phyloP scores from a whole-genome alignment of 1,140 invertebrate species.

The Euschistus heros region DNA sequence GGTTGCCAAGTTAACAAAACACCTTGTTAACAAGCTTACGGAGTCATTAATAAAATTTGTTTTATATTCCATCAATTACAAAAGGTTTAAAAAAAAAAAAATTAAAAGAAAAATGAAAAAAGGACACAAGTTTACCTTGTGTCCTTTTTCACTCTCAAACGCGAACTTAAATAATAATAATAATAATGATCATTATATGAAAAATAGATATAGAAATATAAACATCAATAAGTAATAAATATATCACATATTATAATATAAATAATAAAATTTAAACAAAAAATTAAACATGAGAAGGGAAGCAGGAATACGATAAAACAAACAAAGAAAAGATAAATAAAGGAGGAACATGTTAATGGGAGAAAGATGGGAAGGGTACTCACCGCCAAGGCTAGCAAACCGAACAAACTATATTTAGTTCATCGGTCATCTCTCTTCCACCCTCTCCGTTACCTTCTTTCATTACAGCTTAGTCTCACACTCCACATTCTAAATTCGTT shows the following conservation, averaged over 20 bases:
- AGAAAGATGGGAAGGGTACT: background rate
- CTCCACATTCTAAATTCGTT: too few species aligned
- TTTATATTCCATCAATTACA: constrained; percentile 18
- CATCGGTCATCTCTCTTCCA: too few species aligned
- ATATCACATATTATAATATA: background rate
- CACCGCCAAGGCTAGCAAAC: constrained; percentile 1
- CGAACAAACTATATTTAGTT: constrained; percentile 1
- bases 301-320: background rate
- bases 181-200: background rate
- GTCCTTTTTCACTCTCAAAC: constrained; percentile 9
- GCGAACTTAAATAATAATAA: constrained; percentile 5
- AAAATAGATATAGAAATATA: background rate
- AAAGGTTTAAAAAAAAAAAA: background rate
- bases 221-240: background rate
- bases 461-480: too few species aligned
- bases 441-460: background rate
- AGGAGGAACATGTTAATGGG: background rate
- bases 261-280: background rate
- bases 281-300: background rate
- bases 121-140: background rate
- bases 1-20: constrained; percentile 31
- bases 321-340: background rate
- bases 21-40: constrained; percentile 27
- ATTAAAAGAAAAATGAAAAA: constrained; percentile 14
- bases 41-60: constrained; percentile 27